phyloP scores from a whole-genome alignment of 2,888 invertebrate species.

The Sphaerophoria taeniata region DNA sequence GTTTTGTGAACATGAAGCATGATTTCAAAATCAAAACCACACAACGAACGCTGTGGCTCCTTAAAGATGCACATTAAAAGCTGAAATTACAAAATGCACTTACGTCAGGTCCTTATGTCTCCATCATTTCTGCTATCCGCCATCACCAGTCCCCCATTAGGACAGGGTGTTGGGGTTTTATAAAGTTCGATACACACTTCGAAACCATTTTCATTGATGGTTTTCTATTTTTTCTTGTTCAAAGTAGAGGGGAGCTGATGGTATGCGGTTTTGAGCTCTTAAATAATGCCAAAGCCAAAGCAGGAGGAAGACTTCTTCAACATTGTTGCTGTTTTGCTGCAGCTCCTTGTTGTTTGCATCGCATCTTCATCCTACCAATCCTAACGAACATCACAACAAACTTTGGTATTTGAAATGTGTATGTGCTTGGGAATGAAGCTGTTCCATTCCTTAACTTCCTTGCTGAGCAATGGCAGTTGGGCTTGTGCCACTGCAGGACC shows the following conservation, averaged over 20 bases:
- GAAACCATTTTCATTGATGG: slow-evolving; percentile 72
- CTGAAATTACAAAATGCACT: slow-evolving; percentile 69
- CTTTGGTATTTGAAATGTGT: slow-evolving; percentile 37
- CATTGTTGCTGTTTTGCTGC: slow-evolving; percentile 8
- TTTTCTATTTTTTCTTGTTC: slow-evolving; percentile 11
- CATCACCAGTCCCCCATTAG: neutral
- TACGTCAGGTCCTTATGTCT: slow-evolving; percentile 35
- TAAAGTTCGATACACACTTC: slow-evolving; percentile 65
- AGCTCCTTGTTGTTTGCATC: slow-evolving; percentile 21
- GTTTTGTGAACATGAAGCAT: slow-evolving; percentile 38
- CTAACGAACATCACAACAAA: slow-evolving; percentile 25
- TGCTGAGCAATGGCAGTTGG: neutral
- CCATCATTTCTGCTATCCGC: neutral
- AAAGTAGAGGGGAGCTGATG: neutral
- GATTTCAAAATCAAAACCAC: slow-evolving; percentile 51
- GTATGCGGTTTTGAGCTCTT: slow-evolving; percentile 23
- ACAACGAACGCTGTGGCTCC: slow-evolving; percentile 16
- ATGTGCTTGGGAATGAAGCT: slow-evolving; percentile 41
- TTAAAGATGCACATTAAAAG: slow-evolving; percentile 63
- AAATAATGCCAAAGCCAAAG: slow-evolving; percentile 30
- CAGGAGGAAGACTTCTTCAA: slow-evolving; percentile 30
- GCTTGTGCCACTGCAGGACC: neutral
- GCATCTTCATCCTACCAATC: slow-evolving; percentile 7
- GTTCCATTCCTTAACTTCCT: slow-evolving; percentile 13
- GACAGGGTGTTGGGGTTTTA: neutral